Percentiles rank a stretch among this genome's conserved stretches.
These are phyloP conservation scores for Onychostoma macrolepis DNA, from an alignment of 2,113 vertebrate species.

Conservation along the genomic window DNA sequence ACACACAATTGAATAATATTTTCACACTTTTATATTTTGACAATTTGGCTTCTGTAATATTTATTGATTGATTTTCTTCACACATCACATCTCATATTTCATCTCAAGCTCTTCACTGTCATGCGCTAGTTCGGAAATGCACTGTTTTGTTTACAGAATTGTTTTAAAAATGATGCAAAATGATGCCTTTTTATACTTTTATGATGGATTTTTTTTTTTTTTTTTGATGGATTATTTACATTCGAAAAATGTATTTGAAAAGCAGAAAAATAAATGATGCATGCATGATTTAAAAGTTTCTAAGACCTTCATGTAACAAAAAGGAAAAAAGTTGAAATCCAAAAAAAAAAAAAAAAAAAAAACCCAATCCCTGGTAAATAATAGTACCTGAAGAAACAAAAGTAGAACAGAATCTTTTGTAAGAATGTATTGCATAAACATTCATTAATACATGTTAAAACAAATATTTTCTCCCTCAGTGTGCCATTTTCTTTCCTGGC, in stretches of 20 bases:
- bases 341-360: background rate
- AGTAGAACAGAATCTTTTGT: background rate
- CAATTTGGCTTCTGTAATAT: background rate
- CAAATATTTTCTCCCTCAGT: constrained; percentile 24
- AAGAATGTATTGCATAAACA: background rate
- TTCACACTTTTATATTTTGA: background rate
- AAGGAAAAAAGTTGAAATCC: background rate
- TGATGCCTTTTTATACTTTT: background rate
- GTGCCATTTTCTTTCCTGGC: constrained; percentile 44
- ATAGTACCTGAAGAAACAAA: background rate
- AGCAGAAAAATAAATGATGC: background rate
- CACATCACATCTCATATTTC: background rate
- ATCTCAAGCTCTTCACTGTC: background rate
- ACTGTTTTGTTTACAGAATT: background rate
- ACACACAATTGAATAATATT: background rate
- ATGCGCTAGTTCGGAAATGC: background rate
- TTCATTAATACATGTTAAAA: constrained; percentile 14
- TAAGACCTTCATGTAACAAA: background rate
- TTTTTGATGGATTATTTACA: too few relatives aligned
- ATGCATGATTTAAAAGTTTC: background rate
- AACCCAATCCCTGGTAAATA: background rate
- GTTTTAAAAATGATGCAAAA: background rate
- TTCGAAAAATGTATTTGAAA: background rate
- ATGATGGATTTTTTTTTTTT: too few relatives aligned
- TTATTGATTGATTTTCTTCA: background rate